phyloP scores from a whole-genome alignment of 2,797 vertebrate genomes.

The Australoheros facetus region DNA sequence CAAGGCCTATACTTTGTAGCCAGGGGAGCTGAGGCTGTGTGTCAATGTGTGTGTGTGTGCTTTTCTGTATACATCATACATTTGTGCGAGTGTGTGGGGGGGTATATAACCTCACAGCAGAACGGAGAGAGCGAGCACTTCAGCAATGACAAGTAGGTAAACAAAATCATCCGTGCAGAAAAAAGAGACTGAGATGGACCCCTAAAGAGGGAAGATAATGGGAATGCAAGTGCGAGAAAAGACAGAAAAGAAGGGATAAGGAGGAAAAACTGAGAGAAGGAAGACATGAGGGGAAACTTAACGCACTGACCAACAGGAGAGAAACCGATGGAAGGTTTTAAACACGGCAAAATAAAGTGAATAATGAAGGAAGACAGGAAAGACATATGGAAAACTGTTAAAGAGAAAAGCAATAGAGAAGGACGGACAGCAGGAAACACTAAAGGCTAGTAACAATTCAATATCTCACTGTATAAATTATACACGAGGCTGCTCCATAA shows the following conservation, averaged over 20 bases:
- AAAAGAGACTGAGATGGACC: constrained; percentile 56
- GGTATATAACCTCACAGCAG: constrained; percentile 36
- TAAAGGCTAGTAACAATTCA: constrained; percentile 46
- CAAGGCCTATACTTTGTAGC: constrained; percentile 68
- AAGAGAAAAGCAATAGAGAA: neutral
- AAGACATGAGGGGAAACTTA: neutral
- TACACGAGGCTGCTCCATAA: constrained; percentile 44
- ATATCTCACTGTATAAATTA: constrained; percentile 50
- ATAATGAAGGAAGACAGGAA: neutral
- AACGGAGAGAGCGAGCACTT: constrained; percentile 68
- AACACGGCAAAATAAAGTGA: neutral
- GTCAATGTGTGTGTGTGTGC: constrained; percentile 43
- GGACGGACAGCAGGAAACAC: neutral
- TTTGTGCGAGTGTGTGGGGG: constrained; percentile 13
- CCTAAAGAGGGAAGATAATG: constrained; percentile 44
- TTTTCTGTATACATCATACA: constrained; percentile 37
- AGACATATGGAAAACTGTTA: neutral
- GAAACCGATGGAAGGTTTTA: neutral
- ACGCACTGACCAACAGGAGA: neutral
- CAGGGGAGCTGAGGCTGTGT: constrained; percentile 48
- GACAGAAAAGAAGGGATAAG: constrained; percentile 2
- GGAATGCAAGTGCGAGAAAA: constrained; percentile 2
- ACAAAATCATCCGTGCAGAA: constrained; percentile 71
- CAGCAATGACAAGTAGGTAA: constrained; percentile 76
- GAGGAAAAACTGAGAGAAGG: neutral